Evolutionary conservation across 1,140 invertebrate genomes (phyloP).

Genomic region (Ridgeia piscesae): DNA sequence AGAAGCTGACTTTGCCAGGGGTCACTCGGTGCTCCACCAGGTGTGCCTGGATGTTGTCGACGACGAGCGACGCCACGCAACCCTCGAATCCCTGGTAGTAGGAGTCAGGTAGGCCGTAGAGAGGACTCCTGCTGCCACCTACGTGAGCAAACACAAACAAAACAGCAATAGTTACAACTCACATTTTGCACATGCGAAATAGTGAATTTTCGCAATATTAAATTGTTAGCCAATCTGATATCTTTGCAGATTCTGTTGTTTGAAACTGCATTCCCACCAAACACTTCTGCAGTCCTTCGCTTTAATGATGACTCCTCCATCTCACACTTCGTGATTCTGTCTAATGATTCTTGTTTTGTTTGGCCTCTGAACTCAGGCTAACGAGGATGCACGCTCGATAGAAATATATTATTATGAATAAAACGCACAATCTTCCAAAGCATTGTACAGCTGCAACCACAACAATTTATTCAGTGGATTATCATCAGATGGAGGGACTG

Average conservation of each 20-base stretch:
- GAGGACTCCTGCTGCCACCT: conserved; percentile 55
- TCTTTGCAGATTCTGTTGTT: background rate
- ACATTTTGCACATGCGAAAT: conserved; percentile 15
- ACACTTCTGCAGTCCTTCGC: background rate
- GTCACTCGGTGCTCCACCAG: conserved; percentile 40
- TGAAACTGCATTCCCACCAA: background rate
- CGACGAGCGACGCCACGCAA: conserved; percentile 60
- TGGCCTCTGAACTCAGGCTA: no score
- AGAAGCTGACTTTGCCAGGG: background rate
- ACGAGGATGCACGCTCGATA: no score
- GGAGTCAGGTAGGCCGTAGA: conserved; percentile 62
- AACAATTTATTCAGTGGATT: background rate
- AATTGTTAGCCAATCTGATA: conserved; percentile 29
- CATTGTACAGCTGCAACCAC: no score
- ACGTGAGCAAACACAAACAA: conserved; percentile 36
- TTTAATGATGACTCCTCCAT: no score
- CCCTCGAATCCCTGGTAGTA: conserved; percentile 67
- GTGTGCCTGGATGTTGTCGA: conserved; percentile 45
- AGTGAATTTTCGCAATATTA: background rate
- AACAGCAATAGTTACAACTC: background rate
- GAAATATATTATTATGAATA: no score
- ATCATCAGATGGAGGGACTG: background rate
- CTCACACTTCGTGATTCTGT: no score
- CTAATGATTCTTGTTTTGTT: no score
- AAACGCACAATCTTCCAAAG: no score